Evolutionary conservation across 2,113 vertebrate genomes (phyloP), one percentile per base, ranked within the genome.

Genomic region (Cryptoleucopteryx plumbea): DNA sequence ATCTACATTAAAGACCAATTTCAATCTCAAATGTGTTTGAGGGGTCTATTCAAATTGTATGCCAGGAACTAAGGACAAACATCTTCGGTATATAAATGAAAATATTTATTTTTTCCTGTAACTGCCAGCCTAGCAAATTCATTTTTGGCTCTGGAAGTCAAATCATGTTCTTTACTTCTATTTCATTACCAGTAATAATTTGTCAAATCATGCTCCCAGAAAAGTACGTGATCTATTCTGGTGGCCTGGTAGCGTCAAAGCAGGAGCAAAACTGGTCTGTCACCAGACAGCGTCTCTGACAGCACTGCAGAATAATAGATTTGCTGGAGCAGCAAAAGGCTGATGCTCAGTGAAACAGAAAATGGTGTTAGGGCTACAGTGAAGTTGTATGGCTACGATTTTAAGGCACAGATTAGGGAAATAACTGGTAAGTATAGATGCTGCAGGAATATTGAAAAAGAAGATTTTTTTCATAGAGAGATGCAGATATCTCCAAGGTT

Each of bases 101-200:
- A 90, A 48, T 5, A 16, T 45, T 34, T 48, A 4, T 47, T 25
- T 92, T 74, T 53, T 14, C 72, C 74, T 94, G 81, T 87, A 91
- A 91, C 34, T 87, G 23, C 14, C n/a, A 74, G 59, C 13, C 50
- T 78, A 91, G 48, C 6, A 93, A 95, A 86, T 82, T 38, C 13
- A 20, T 81, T 94, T 91, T 95, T 86, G 47, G 17, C 40, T 36
- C 36, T 88, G 45, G 52, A 91, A 81, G 80, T 45, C 38, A 66
- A 81, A 75, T 79, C 1, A 25, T 61, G 13, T 59, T 87, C 47
- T 94, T 91, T 71, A 55, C 34, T 88, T 94, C 79, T 93, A 32
- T 91, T 96, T 93, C n/a, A 75, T 97, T 95, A 89, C 61, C 55
- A 47, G 55, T 55, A 89, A 50, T 89, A 93, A 58, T 45, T 50